Conservation (phyloP, 2,797 vertebrate genomes). For the Pampus argenteus region DNA sequence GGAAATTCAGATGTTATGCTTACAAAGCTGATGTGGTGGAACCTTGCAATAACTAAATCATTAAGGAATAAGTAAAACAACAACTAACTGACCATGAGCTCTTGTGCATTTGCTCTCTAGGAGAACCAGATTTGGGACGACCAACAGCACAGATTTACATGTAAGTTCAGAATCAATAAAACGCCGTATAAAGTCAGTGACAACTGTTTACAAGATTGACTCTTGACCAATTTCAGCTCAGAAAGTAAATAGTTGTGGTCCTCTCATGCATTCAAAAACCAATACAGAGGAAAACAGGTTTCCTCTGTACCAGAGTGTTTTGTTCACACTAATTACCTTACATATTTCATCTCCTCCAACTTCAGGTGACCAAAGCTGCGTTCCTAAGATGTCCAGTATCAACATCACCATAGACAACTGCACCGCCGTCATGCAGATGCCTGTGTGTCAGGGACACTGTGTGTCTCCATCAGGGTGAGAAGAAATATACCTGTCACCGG, state of each 20-base stretch:
- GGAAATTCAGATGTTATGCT: too few species aligned
- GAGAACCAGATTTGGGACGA: slow-evolving; percentile 59
- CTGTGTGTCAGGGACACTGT: slow-evolving; percentile 77
- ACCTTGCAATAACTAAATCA: too few species aligned
- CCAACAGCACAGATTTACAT: slow-evolving; percentile 63
- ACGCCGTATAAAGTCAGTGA: background rate
- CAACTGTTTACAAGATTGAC: background rate
- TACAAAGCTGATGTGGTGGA: background rate
- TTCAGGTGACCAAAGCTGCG: slow-evolving; percentile 68
- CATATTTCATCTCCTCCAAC: background rate
- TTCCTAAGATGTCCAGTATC: slow-evolving; percentile 48
- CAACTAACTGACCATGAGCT: background rate
- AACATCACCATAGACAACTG: slow-evolving; percentile 62
- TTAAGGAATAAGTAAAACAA: background rate
- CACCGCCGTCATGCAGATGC: slow-evolving; percentile 48
- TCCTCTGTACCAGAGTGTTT: too few species aligned
- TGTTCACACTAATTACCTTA: background rate
- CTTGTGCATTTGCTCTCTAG: slow-evolving; percentile 41
- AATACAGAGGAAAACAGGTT: too few species aligned
- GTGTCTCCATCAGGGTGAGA: slow-evolving; percentile 68
- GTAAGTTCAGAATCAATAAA: slow-evolving; percentile 49
- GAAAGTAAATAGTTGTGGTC: too few species aligned
- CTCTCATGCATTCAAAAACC: too few species aligned
- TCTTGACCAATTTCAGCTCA: background rate
- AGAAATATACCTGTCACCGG: background rate